These are phyloP conservation scores for Colistium nudipinnis DNA, from an alignment of 2,113 vertebrate genomes.

Conservation along the genomic window DNA sequence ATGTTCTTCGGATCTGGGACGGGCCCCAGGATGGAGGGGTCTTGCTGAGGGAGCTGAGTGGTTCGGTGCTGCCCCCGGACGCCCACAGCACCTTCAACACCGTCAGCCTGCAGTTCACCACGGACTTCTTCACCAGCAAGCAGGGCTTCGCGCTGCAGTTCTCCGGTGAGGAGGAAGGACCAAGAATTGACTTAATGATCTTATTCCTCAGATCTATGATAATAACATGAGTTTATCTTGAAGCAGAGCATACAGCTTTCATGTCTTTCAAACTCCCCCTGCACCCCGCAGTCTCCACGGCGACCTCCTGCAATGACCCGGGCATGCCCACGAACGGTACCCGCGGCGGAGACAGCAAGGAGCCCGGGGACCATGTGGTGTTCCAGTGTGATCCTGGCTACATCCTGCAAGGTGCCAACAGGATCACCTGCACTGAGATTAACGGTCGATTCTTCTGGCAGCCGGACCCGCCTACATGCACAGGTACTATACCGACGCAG, in stretches of 20 bases:
- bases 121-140: constrained; percentile 99
- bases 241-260: neutral
- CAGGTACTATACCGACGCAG: constrained; percentile 77
- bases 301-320: constrained; percentile 97
- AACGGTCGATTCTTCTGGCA: constrained; percentile 98
- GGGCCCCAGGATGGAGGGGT: constrained; percentile 94
- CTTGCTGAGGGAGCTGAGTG: constrained; percentile 90
- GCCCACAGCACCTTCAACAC: constrained; percentile 96
- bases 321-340: constrained; percentile 95
- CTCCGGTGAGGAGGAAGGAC: constrained; percentile 82
- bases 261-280: constrained; percentile 4
- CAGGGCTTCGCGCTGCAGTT: constrained; percentile 97
- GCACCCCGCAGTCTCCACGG: constrained; percentile 88
- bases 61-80: constrained; percentile 85
- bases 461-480: constrained; percentile 93
- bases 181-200: too few species aligned
- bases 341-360: constrained; percentile 90
- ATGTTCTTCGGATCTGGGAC: constrained; percentile 95
- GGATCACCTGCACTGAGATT: constrained; percentile 94
- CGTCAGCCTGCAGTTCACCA: constrained; percentile 94
- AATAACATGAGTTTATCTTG: neutral
- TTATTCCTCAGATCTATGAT: neutral
- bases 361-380: constrained; percentile 90
- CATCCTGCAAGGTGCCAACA: constrained; percentile 87
- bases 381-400: constrained; percentile 98